These are phyloP conservation scores for Stichodactyla mertensii DNA, from an alignment of 64 coral and sea anemone species.

Conservation along the genomic window DNA sequence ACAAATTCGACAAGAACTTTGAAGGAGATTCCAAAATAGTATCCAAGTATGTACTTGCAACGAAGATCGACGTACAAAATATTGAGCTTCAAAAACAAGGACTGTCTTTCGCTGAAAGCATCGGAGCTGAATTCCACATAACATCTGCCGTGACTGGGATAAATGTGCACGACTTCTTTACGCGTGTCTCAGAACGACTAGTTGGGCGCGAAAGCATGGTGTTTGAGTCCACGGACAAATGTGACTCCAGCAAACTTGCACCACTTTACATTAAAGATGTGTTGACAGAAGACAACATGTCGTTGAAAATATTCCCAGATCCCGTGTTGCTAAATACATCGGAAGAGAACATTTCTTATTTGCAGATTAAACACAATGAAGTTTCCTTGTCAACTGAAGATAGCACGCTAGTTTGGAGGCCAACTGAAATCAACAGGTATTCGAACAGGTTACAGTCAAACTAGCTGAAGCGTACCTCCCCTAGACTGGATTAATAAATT, in stretches of 20 bases:
- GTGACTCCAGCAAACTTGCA: neutral
- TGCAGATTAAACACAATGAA: constrained; percentile 37
- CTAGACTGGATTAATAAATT: too few relatives aligned
- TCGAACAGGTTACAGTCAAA: neutral
- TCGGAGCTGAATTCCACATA: constrained; percentile 53
- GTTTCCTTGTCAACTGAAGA: constrained; percentile 25
- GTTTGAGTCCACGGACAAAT: neutral
- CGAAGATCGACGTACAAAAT: constrained; percentile 40
- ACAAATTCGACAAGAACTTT: constrained; percentile 12
- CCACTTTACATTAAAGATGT: constrained; percentile 29
- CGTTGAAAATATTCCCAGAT: constrained; percentile 41
- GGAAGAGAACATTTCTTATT: constrained; percentile 27
- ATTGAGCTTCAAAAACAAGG: constrained; percentile 48
- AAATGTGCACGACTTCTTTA: constrained; percentile 50
- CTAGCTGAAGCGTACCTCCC: too few relatives aligned
- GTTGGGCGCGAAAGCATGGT: neutral
- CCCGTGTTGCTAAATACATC: constrained; percentile 45
- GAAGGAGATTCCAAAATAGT: constrained; percentile 25
- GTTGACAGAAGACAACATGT: neutral
- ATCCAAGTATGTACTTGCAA: constrained; percentile 65
- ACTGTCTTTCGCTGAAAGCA: constrained; percentile 36
- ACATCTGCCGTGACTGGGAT: constrained; percentile 42
- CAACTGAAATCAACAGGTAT: neutral
- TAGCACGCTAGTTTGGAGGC: neutral
- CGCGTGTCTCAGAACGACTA: constrained; percentile 20